Conservation (phyloP, 2,797 vertebrate species). For the Sebastes alutus region DNA sequence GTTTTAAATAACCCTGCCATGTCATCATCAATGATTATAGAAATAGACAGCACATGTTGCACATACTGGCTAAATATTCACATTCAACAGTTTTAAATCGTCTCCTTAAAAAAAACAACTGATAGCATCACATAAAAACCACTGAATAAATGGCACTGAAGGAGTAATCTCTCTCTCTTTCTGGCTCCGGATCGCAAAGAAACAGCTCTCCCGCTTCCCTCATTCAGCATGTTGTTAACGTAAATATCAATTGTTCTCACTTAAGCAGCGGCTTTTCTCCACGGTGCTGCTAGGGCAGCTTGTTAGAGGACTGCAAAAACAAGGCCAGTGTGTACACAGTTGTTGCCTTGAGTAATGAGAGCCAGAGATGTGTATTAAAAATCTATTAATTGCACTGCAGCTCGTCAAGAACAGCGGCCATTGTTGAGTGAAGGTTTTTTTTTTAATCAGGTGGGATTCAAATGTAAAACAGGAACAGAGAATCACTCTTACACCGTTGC, state of each 20-base stretch:
- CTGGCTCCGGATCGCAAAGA: constrained; percentile 24
- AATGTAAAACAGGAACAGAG: background rate
- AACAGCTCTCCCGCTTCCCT: constrained; percentile 30
- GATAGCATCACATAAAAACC: background rate
- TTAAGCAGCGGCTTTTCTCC: constrained; percentile 53
- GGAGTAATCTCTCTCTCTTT: constrained; percentile 24
- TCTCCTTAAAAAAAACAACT: constrained; percentile 8
- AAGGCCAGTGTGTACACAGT: constrained; percentile 12
- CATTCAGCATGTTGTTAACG: constrained; percentile 52
- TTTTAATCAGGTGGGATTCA: constrained; percentile 16
- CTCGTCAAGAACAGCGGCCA: constrained; percentile 25
- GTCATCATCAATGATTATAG: background rate
- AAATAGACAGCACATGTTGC: background rate
- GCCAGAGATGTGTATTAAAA: constrained; percentile 59
- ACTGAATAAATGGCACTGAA: constrained; percentile 33
- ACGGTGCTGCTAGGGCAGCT: constrained; percentile 38
- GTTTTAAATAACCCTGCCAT: background rate
- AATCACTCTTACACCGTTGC: background rate
- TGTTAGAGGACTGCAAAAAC: constrained; percentile 54
- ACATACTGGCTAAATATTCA: background rate
- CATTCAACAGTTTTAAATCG: constrained; percentile 3
- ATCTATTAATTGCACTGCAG: constrained; percentile 34
- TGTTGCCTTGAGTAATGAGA: constrained; percentile 46
- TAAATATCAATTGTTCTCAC: constrained; percentile 64
- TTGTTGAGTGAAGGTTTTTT: constrained; percentile 29